Conservation (phyloP, 2,113 vertebrate species). For the Collichthys lucidus region DNA sequence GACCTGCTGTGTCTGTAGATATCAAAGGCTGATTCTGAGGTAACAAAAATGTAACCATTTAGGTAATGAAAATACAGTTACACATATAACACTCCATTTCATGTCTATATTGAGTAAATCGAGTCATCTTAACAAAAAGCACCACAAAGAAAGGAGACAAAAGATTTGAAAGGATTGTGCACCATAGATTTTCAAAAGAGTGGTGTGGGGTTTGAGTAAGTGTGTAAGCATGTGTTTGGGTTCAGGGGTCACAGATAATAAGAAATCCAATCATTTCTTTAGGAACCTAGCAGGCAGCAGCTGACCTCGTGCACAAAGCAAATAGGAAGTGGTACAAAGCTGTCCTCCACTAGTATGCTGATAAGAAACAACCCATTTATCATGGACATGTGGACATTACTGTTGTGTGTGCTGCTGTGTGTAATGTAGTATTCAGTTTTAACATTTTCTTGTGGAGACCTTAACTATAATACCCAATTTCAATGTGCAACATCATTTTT, state of each 20-base stretch:
- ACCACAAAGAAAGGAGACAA: background rate
- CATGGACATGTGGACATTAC: background rate
- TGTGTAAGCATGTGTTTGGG: background rate
- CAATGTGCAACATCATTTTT: background rate
- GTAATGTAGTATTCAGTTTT: no score
- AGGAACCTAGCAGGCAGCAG: background rate
- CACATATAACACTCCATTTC: no score
- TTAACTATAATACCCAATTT: no score
- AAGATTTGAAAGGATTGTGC: slow-evolving; percentile 11
- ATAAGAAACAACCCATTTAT: background rate
- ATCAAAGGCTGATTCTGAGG: no score
- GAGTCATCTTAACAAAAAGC: background rate
- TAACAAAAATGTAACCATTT: no score
- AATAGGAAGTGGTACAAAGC: background rate
- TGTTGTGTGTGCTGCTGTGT: no score
- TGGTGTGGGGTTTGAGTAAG: no score
- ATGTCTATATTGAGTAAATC: no score
- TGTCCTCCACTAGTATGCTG: background rate
- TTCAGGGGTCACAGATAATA: slow-evolving; percentile 39
- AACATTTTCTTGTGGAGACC: no score
- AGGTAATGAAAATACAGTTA: no score
- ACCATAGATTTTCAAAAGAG: background rate
- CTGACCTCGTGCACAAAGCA: slow-evolving; percentile 10
- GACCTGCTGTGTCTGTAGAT: no score
- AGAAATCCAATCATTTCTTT: slow-evolving; percentile 52